A percentile compares a stretch with the other conserved stretches of the same genome.
phyloP scores from a whole-genome alignment of 1,140 invertebrate genomes.

The Drosophila sp. region DNA sequence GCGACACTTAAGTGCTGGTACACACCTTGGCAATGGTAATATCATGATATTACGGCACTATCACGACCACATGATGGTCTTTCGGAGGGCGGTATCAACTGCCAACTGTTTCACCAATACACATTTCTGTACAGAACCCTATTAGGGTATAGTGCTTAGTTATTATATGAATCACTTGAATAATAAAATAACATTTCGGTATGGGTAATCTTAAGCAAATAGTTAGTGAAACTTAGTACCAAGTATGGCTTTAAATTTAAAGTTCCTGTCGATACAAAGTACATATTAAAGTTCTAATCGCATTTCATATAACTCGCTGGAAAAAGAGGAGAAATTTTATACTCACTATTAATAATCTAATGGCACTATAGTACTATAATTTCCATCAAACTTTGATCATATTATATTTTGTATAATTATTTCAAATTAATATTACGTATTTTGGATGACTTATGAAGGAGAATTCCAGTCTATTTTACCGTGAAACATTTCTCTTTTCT shows the following conservation, averaged over 20 bases:
- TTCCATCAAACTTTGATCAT: too few species aligned
- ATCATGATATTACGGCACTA: conserved; percentile 25
- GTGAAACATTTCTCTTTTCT: background rate
- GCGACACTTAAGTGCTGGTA: conserved; percentile 11
- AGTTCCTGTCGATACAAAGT: background rate
- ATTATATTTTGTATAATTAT: too few species aligned
- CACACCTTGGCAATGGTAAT: conserved; percentile 9
- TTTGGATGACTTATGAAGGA: too few species aligned
- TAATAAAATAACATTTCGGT: background rate
- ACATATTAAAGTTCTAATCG: too few species aligned
- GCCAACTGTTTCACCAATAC: conserved; percentile 40
- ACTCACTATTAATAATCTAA: too few species aligned
- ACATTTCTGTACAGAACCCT: background rate
- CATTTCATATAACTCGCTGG: too few species aligned
- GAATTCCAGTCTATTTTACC: background rate
- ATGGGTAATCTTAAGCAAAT: background rate
- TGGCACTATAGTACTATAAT: too few species aligned
- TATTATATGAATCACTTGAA: background rate
- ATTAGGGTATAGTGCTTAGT: background rate
- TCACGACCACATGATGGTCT: conserved; percentile 34
- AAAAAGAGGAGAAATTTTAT: too few species aligned
- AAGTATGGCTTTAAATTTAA: background rate
- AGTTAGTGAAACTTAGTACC: background rate
- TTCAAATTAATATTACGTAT: too few species aligned
- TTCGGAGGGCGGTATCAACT: conserved; percentile 23